Evolutionary conservation across 2,113 vertebrate genomes (phyloP).

Genomic region (Stegostoma tigrinum): DNA sequence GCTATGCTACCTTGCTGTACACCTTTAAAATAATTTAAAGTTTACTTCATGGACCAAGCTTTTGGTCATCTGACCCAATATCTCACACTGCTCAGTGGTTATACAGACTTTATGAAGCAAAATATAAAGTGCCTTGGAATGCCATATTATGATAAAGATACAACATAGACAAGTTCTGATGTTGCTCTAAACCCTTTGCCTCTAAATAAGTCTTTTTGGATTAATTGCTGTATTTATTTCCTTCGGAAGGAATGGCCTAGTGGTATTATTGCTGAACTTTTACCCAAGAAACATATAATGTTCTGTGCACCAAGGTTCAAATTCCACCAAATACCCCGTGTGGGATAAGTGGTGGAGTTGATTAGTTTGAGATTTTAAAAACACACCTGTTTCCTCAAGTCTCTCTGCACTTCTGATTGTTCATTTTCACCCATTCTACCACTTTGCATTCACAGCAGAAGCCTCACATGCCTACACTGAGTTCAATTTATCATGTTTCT

Average conservation of each 20-base stretch:
- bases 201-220: background rate
- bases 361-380: no score
- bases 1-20: no score
- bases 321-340: no score
- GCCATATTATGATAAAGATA: background rate
- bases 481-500: background rate
- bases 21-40: no score
- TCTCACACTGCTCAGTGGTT: background rate
- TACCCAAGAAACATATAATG: no score
- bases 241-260: no score
- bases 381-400: background rate
- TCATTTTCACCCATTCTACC: background rate
- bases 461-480: background rate
- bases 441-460: background rate
- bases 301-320: no score
- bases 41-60: no score
- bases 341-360: no score
- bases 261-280: no score
- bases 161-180: background rate
- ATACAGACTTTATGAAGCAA: no score
- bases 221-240: background rate
- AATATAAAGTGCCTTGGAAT: background rate
- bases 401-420: background rate
- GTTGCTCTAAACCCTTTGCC: background rate
- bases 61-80: background rate